These are phyloP conservation scores for Enteromius treurensis DNA, from an alignment of 2,797 vertebrate genomes.

Conservation along the genomic window DNA sequence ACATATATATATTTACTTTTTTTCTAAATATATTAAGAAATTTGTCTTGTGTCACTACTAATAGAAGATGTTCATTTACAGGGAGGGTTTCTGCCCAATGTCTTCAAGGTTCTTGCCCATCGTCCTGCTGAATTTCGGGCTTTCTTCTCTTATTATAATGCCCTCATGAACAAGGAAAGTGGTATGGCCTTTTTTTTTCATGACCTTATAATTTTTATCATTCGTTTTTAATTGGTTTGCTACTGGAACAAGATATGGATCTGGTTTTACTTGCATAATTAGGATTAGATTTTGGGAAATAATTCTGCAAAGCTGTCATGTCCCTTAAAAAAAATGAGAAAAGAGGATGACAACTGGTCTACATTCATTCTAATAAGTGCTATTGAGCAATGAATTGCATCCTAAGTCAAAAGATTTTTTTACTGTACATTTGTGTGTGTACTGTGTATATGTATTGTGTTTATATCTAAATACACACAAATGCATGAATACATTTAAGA, in stretches of 20 bases:
- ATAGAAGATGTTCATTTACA: constrained; percentile 53
- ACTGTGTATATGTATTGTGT: too few species aligned
- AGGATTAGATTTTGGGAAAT: neutral
- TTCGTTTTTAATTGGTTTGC: neutral
- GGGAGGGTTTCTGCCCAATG: constrained; percentile 85
- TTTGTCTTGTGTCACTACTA: constrained; percentile 7
- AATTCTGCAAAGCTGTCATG: neutral
- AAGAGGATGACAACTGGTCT: neutral
- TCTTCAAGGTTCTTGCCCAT: constrained; percentile 83
- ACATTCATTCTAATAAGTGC: neutral
- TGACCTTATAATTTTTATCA: neutral
- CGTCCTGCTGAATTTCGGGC: constrained; percentile 85
- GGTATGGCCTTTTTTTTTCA: constrained; percentile 70
- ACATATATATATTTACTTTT: too few species aligned
- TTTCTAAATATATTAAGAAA: neutral
- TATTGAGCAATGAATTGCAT: too few species aligned
- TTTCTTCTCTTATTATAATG: constrained; percentile 88
- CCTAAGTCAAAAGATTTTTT: too few species aligned
- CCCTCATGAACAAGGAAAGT: constrained; percentile 87
- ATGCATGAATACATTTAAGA: too few species aligned
- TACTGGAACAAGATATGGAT: neutral
- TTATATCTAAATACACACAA: too few species aligned
- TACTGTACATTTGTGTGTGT: too few species aligned
- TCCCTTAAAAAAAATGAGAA: neutral
- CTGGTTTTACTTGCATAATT: neutral